Base-by-base conservation (phyloP, 2,888 invertebrate species). In the Microplitis manilae region DNA sequence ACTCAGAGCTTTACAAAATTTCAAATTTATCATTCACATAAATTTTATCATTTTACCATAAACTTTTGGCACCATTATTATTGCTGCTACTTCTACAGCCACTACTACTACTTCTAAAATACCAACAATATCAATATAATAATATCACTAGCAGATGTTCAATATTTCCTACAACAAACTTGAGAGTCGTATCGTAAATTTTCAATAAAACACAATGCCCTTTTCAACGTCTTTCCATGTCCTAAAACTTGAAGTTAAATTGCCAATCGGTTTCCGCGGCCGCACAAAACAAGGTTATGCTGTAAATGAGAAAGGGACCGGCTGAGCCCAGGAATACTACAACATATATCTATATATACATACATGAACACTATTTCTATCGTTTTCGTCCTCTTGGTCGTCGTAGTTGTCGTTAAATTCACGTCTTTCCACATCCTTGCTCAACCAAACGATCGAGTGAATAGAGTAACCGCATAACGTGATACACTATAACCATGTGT, bases 271-370 rank as follows among this genome's bases (percentile, higher is more conserved):
- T 83, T 84, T 83, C 82, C 81, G 84, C 77, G 79, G 77, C 62
- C 73, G 71, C 68, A 70, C 77, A 74, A 84, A 86, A 86, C 72
- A 81, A 83, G 80, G 82, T 86, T 86, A 86, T 80, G 79, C 50
- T 8, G 82, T 30, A 4, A 84, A 83, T 84, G 83, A 82, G 84
- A 85, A 85, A 85, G 78, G 80, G 77, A 86, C 83, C 86, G 84
- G 84, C 86, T 86, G 86, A 79, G 85, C 84, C 75, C 79, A 69
- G 71, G 72, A 80, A 67, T 30, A 76, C 72, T 68, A 50, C 50
- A 50, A 5, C 1, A 5, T 50, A 13, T 50, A 8, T 50, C 9
- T 50, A 50, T 5, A 50, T 13, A 30, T 30, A 30, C 4, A 30
- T 30, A 30, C 9, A 8, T 5, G 13, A 50, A 50, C 4, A 50